Evolutionary conservation across 2,797 vertebrate species (phyloP), one percentile per base, ranked within the genome.

Genomic region (Nasua narica): DNA sequence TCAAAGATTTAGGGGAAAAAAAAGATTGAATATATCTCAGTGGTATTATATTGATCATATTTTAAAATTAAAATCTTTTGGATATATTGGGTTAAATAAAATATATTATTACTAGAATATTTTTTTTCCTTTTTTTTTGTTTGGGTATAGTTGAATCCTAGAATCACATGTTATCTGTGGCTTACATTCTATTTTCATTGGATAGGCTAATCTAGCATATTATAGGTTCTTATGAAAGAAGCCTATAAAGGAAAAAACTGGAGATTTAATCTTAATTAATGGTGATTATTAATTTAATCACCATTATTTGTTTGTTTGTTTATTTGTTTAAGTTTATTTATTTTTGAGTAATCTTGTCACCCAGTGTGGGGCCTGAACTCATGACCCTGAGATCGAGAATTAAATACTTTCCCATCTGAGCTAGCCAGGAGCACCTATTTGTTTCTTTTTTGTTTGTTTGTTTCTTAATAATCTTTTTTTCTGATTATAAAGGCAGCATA

Each of bases 221-320:
- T 95, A 27, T 13, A 85, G 46, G 12, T 81, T 70, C 29, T 93
- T 29, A 52, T 25, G 77, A 92, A 96, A 95, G 56, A 79, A 13
- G 91, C 21, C 18, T 27, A 50, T 25, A 35, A 94, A 85, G 65
- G 15, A 94, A 91, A 87, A 58, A 72, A 58, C 2, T 25, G 7
- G 13, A 13, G 46, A 19, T 94, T 91, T 93, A 79, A 93, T 83
- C 89, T n/a, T n/a, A n/a, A n/a, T n/a, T n/a, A n/a, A n/a, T n/a
- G n/a, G n/a, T n/a, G n/a, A n/a, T n/a, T n/a, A n/a, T n/a, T n/a
- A n/a, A n/a, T n/a, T n/a, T n/a, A n/a, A n/a, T n/a, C 35, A 85
- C 91, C 43, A 81, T 69, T 48, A 37, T 62, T 74, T 88, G 62
- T 81, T 79, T 43, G 18, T 37, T 12, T 37, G 19, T 60, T 29